These are phyloP conservation scores for Coboldia fuscipes DNA, from an alignment of 1,140 invertebrate species.

Conservation along the genomic window DNA sequence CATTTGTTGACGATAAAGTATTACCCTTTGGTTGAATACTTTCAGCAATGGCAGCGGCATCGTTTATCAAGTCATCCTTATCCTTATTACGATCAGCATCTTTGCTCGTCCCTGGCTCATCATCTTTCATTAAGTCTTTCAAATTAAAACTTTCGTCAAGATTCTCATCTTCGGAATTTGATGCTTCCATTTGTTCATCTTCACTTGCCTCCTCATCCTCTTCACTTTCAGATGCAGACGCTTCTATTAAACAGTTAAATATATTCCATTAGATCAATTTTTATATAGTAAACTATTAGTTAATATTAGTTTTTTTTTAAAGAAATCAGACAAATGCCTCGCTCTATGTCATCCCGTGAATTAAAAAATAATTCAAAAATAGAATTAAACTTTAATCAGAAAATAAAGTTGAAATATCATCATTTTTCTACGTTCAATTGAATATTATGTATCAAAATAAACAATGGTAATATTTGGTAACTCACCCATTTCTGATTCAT, in stretches of 20 bases:
- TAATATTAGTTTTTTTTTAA: not conserved
- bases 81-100: constrained; percentile 8
- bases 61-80: constrained; percentile 47
- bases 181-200: constrained; percentile 14
- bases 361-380: not conserved
- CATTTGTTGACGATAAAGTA: constrained; percentile 83
- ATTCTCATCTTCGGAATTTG: constrained; percentile 19
- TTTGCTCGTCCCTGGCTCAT: not conserved
- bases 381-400: no score
- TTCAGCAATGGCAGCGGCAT: constrained; percentile 85
- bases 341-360: not conserved
- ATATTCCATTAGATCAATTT: not conserved
- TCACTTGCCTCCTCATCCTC: constrained; percentile 11
- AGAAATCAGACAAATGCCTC: not conserved
- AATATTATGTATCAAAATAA: no score
- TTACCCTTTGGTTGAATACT: constrained; percentile 96
- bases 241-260: constrained; percentile 3
- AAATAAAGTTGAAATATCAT: no score
- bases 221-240: constrained; percentile 13
- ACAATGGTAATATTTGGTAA: no score
- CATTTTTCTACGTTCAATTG: no score
- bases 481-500: constrained; percentile 8
- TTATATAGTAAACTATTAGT: no score
- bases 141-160: constrained; percentile 30
- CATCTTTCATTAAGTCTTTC: constrained; percentile 38